These are phyloP conservation scores for Vanacampus margaritifer DNA, from an alignment of 2,113 vertebrate species.

Conservation along the genomic window DNA sequence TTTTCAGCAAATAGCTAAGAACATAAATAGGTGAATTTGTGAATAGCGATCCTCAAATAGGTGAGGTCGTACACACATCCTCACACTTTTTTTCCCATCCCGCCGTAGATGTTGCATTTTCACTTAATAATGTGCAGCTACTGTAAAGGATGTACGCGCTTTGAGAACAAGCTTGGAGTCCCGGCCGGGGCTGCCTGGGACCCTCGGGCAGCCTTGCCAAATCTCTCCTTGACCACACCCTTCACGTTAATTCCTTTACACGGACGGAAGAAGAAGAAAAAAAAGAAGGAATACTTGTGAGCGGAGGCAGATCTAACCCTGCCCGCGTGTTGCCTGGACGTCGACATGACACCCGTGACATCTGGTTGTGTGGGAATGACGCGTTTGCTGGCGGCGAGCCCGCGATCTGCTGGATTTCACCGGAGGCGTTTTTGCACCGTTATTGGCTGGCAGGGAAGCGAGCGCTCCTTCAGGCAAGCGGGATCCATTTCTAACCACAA, in stretches of 20 bases:
- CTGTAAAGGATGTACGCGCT: not conserved
- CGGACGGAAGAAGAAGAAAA: not conserved
- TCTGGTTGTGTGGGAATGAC: slow-evolving; percentile 42
- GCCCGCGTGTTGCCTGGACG: slow-evolving; percentile 15
- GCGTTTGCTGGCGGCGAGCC: slow-evolving; percentile 42
- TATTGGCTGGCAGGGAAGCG: slow-evolving; percentile 42
- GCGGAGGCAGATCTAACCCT: slow-evolving; percentile 25
- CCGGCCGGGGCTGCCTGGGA: not conserved
- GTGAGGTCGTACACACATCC: too few relatives aligned
- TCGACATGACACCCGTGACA: slow-evolving; percentile 31
- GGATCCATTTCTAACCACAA: slow-evolving; percentile 42
- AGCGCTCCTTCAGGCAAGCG: slow-evolving; percentile 19
- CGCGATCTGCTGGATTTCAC: slow-evolving; percentile 31
- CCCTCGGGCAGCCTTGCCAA: not conserved
- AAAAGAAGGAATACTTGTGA: not conserved
- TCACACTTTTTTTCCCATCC: too few relatives aligned
- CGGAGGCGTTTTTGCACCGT: slow-evolving; percentile 51
- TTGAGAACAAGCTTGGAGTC: too few relatives aligned
- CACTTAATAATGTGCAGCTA: not conserved
- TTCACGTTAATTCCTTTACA: not conserved
- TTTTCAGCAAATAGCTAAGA: too few relatives aligned
- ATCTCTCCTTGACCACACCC: not conserved
- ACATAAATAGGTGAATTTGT: too few relatives aligned
- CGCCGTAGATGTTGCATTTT: too few relatives aligned
- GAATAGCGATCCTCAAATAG: too few relatives aligned